phyloP scores from a whole-genome alignment of 1,140 invertebrate genomes.

The Cardiocondyla obscurior region DNA sequence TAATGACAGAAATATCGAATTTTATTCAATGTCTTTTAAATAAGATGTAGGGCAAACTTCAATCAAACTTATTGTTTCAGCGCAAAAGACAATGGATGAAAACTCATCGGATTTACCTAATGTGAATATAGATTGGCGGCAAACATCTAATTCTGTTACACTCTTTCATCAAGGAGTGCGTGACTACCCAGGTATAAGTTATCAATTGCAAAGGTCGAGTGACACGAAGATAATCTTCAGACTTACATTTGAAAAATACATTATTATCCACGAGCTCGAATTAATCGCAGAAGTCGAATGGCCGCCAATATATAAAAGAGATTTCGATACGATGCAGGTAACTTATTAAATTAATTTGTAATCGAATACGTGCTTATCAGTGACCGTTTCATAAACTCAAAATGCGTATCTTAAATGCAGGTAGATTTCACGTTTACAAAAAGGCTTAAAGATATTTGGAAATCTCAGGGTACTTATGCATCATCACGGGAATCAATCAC shows the following conservation, averaged over 20 bases:
- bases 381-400: neutral
- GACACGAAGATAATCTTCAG: conserved; percentile 72
- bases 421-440: conserved; percentile 78
- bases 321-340: conserved; percentile 76
- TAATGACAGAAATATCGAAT: neutral
- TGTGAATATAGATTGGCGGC: conserved; percentile 78
- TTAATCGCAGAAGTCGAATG: conserved; percentile 76
- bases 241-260: conserved; percentile 63
- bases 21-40: neutral
- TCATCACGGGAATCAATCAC: conserved; percentile 63
- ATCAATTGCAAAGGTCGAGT: conserved; percentile 70
- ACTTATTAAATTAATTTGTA: neutral
- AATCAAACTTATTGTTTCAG: conserved; percentile 34
- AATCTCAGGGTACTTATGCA: conserved; percentile 72
- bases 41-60: neutral
- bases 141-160: conserved; percentile 77
- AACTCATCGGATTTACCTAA: conserved; percentile 74
- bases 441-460: conserved; percentile 74
- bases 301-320: conserved; percentile 77
- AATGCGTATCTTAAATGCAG: conserved; percentile 57
- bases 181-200: conserved; percentile 67
- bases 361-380: neutral
- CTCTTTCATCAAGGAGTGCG: conserved; percentile 70
- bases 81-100: conserved; percentile 44
- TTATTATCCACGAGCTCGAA: conserved; percentile 75